Base-by-base conservation (phyloP, 1,140 invertebrate genomes). In the Diprion similis region DNA sequence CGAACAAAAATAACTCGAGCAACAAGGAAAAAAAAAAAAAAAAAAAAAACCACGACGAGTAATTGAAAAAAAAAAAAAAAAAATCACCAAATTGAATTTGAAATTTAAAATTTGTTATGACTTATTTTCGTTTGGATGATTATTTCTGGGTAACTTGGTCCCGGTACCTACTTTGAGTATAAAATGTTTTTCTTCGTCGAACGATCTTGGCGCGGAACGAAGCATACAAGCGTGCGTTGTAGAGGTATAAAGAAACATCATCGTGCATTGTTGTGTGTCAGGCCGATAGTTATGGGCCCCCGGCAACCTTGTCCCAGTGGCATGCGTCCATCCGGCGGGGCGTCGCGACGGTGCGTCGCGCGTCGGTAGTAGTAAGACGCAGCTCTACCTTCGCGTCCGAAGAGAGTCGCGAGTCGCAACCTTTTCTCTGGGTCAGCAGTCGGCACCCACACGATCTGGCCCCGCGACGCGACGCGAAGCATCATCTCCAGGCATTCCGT, bases 231-330 rank as follows among this genome's bases (percentile, higher is more conserved):
- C 78, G 59, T 64, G 75, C 82, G 82, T 84, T 81, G 78, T 72
- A 78, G 80, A 76, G 24, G 24, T 72, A 83, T 37, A 64, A 64
- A 82, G 80, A 79, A 81, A 81, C 51, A 59, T 59, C 51, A 59
- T 59, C 80, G 78, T 78, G 83, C 80, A 85, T 85, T 85, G 84
- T 83, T 84, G 79, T 82, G 76, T 82, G 84, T 82, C 80, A 83
- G 79, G 73, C 79, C 79, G 84, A 85, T 86, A 85, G 83, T 86
- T 86, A 86, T 86, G 83, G 84, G 79, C 80, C 83, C 79, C 79
- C 77, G 81, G 80, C 85, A 87, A 85, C 86, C 86, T 87, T 87
- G 86, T 87, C 85, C 83, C 85, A 86, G 84, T 87, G 82, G 79
- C 83, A 79, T 78, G 66, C 66, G 68, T 76, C 66, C 64, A 37